A percentile compares a stretch with the other conserved stretches of the same genome.
phyloP scores from a whole-genome alignment of 2,888 invertebrate species.

The Drosophila paranaensis region DNA sequence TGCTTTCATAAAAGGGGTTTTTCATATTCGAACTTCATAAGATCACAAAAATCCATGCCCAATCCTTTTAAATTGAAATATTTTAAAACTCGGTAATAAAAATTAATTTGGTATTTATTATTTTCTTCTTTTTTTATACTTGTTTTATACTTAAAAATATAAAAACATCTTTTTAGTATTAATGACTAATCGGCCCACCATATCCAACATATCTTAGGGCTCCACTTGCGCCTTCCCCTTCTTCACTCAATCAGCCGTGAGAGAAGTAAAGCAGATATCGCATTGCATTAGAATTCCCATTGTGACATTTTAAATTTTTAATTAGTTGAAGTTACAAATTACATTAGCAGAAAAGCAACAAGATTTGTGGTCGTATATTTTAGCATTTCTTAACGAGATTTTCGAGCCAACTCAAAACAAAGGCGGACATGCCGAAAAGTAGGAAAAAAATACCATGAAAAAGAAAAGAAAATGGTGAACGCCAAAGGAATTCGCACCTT shows the following conservation, averaged over 20 bases:
- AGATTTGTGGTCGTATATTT: constrained; percentile 81
- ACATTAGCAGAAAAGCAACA: constrained; percentile 60
- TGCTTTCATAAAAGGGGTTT: too few species aligned
- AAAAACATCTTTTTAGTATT: too few species aligned
- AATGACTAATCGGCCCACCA: not conserved
- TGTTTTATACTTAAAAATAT: too few species aligned
- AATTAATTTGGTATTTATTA: too few species aligned
- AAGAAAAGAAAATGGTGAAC: constrained; percentile 28
- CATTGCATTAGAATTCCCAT: constrained; percentile 5
- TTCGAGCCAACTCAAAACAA: constrained; percentile 33
- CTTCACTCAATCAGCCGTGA: not conserved
- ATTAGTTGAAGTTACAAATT: constrained; percentile 81
- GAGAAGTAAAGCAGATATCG: not conserved
- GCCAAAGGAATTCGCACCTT: constrained; percentile 75
- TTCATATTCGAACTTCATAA: too few species aligned
- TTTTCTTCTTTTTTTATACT: too few species aligned
- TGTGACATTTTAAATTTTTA: constrained; percentile 76
- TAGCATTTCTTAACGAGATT: constrained; percentile 76
- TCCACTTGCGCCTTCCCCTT: not conserved
- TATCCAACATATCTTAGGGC: not conserved
- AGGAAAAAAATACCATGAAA: constrained; percentile 1
- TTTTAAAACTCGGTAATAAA: too few species aligned
- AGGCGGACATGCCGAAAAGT: constrained; percentile 39
- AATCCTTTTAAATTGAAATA: too few species aligned
- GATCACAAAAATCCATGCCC: too few species aligned